Percentiles rank a stretch among this genome's conserved stretches.
Conservation (phyloP, 2,888 invertebrate genomes). For the Sphecodes monilicornis region DNA sequence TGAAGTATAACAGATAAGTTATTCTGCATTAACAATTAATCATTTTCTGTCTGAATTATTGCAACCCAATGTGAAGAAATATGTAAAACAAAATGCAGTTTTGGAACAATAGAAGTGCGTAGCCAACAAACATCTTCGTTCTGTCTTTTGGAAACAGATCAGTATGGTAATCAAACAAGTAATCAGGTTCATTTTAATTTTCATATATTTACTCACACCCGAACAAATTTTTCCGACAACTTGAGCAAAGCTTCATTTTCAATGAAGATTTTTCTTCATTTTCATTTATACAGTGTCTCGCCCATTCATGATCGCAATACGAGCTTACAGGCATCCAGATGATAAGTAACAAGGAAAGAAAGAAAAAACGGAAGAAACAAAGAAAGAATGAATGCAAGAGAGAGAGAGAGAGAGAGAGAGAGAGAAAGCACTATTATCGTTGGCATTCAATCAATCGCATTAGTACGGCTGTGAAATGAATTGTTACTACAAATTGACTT, state of each 20-base stretch:
- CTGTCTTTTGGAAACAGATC: neutral
- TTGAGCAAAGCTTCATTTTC: slow-evolving; percentile 27
- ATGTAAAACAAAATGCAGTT: neutral
- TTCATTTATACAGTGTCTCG: slow-evolving; percentile 28
- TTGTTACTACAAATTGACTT: slow-evolving; percentile 19
- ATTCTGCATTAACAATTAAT: neutral
- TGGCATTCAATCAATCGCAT: slow-evolving; percentile 37
- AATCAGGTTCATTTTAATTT: neutral
- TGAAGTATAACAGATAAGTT: slow-evolving; percentile 30
- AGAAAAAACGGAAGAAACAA: slow-evolving; percentile 22
- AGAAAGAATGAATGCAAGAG: slow-evolving; percentile 8
- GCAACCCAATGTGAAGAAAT: no score
- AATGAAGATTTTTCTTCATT: no score
- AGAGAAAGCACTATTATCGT: slow-evolving; percentile 22
- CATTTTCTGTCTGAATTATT: neutral
- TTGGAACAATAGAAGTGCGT: neutral
- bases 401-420: neutral
- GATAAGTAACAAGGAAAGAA: slow-evolving; percentile 17
- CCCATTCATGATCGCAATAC: slow-evolving; percentile 34
- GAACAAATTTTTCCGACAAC: slow-evolving; percentile 28
- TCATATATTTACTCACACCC: neutral
- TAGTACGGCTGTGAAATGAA: slow-evolving; percentile 50
- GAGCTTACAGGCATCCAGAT: slow-evolving; percentile 22
- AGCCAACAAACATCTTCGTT: neutral
- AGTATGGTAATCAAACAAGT: neutral